Percentiles rank a stretch among this genome's conserved stretches.
phyloP scores from a whole-genome alignment of 2,113 vertebrate species.

The Anseranas semipalmata region DNA sequence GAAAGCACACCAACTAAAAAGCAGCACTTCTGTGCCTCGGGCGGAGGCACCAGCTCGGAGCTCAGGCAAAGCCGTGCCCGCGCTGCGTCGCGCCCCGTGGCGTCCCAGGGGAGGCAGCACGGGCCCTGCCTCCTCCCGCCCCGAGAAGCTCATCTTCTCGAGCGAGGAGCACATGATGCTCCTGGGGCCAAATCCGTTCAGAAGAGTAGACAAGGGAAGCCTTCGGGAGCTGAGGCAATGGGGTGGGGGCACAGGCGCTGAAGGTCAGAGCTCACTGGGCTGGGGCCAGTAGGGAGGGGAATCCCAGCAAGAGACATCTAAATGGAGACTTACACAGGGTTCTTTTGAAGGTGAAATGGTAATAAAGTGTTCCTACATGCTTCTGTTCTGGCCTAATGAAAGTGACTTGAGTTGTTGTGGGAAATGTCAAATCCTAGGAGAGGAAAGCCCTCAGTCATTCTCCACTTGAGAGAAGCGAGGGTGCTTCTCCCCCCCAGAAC shows the following conservation, averaged over 20 bases:
- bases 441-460: not conserved
- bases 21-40: not conserved
- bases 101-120: not conserved
- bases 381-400: not conserved
- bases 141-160: not conserved
- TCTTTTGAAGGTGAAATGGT: not conserved
- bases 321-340: not conserved
- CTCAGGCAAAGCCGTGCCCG: fast-evolving
- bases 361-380: not conserved
- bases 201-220: not conserved
- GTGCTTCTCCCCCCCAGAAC: not conserved
- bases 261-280: not conserved
- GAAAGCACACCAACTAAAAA: not conserved
- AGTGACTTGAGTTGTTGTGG: not conserved
- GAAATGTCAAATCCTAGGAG: not conserved
- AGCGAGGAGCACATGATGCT: not conserved
- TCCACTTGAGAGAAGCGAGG: not conserved
- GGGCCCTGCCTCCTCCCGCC: too few relatives aligned
- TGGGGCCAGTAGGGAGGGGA: not conserved
- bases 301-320: not conserved
- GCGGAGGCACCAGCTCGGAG: not conserved
- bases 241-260: fast-evolving
- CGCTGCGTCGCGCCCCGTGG: fast-evolving
- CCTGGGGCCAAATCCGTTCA: not conserved
- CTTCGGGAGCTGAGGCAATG: not conserved